phyloP scores from a whole-genome alignment of 1,140 invertebrate genomes.

The Drosophila sulfurigaster region DNA sequence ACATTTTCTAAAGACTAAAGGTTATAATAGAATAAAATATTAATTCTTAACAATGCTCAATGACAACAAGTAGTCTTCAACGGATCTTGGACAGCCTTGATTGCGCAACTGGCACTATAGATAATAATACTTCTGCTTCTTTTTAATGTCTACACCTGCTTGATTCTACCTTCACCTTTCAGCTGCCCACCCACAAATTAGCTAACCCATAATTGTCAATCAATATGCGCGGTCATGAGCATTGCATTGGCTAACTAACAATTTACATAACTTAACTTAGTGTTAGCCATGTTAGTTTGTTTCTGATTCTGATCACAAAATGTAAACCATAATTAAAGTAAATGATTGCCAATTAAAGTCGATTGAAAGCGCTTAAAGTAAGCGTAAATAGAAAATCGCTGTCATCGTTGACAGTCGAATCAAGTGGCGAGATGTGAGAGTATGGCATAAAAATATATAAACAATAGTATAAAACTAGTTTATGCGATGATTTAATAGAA shows the following conservation, averaged over 20 bases:
- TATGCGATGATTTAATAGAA: too few species aligned
- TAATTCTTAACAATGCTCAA: too few species aligned
- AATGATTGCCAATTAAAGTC: slow-evolving; percentile 27
- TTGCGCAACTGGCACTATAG: neutral
- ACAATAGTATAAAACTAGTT: neutral
- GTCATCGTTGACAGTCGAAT: neutral
- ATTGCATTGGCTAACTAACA: slow-evolving; percentile 17
- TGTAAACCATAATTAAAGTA: slow-evolving; percentile 30
- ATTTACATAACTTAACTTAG: slow-evolving; percentile 41
- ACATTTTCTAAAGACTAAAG: too few species aligned
- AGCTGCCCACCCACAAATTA: slow-evolving; percentile 36
- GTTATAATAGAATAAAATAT: too few species aligned
- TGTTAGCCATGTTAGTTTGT: neutral
- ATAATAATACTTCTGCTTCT: neutral
- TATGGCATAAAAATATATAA: neutral
- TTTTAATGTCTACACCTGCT: slow-evolving; percentile 2
- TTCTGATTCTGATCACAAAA: slow-evolving; percentile 3
- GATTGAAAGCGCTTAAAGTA: slow-evolving; percentile 23
- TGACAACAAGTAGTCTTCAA: too few species aligned
- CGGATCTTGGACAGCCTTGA: neutral
- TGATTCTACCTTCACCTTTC: slow-evolving; percentile 36
- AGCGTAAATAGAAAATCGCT: slow-evolving; percentile 10
- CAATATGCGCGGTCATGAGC: slow-evolving; percentile 9
- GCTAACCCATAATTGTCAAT: slow-evolving; percentile 44
- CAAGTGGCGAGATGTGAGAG: neutral